Evolutionary conservation across 2,797 vertebrate genomes (phyloP).

Genomic region (Catamblyrhynchus diadema): DNA sequence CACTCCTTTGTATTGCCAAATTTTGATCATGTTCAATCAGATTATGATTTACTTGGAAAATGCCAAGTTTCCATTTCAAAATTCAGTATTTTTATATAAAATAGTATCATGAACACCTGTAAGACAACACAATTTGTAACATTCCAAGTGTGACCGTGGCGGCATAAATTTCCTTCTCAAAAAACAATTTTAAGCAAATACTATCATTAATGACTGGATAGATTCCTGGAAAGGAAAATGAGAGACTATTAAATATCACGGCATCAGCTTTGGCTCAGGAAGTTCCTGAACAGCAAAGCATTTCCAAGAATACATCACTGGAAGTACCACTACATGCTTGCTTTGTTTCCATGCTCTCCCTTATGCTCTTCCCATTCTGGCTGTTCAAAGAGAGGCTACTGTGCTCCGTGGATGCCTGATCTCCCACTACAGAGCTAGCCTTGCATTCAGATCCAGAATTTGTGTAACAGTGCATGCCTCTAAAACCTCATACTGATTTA

Average conservation of each 20-base stretch:
- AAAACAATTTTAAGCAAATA: neutral
- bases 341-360: neutral
- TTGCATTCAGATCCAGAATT: neutral
- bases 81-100: neutral
- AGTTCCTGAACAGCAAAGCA: neutral
- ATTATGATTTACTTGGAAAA: neutral
- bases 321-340: neutral
- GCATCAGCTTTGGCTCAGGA: neutral
- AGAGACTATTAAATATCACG: neutral
- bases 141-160: neutral
- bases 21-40: neutral
- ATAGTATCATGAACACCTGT: neutral
- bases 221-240: neutral
- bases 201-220: neutral
- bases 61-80: neutral
- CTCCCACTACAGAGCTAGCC: neutral
- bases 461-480: rapidly evolving
- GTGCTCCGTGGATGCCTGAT: neutral
- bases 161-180: neutral
- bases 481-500: neutral
- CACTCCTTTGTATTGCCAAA: neutral
- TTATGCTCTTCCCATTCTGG: neutral
- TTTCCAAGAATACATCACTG: neutral
- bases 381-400: neutral
- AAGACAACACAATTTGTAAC: neutral